Evolutionary conservation across 2,113 vertebrate genomes (phyloP).

Genomic region (Rana temporaria): DNA sequence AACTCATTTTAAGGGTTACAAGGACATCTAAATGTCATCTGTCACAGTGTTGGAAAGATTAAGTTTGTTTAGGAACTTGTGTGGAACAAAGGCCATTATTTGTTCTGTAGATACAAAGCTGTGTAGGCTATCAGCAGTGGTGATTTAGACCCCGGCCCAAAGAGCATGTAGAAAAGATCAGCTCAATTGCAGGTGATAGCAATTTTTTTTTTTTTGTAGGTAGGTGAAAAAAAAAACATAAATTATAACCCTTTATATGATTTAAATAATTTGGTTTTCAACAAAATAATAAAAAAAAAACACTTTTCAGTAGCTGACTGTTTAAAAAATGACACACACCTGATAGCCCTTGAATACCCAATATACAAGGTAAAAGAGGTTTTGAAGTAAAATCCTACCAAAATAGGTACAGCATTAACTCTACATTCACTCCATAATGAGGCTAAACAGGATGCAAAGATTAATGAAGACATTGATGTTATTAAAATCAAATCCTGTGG

Average conservation of each 20-base stretch:
- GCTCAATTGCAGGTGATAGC: conserved; percentile 81
- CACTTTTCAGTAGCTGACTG: conserved; percentile 64
- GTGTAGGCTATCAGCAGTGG: conserved; percentile 74
- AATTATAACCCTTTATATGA: conserved; percentile 56
- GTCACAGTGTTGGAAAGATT: conserved; percentile 89
- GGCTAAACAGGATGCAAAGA: conserved; percentile 80
- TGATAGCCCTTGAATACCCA: conserved; percentile 77
- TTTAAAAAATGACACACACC: conserved; percentile 76
- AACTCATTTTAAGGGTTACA: conserved; percentile 88
- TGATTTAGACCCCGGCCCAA: conserved; percentile 77
- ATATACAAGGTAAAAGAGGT: conserved; percentile 69
- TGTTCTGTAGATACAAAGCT: conserved; percentile 81
- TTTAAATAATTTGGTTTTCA: conserved; percentile 58
- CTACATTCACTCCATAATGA: conserved; percentile 80
- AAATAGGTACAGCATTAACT: conserved; percentile 77
- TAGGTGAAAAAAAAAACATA: conserved; percentile 64
- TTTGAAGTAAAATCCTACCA: conserved; percentile 77
- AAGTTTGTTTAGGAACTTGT: conserved; percentile 91
- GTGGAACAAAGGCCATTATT: conserved; percentile 84
- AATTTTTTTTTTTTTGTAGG: conserved; percentile 66
- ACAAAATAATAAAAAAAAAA: conserved; percentile 67
- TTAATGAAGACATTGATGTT: conserved; percentile 91
- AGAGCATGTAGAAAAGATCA: conserved; percentile 77
- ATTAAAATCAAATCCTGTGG: conserved; percentile 93
- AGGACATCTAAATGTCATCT: conserved; percentile 88